Evolutionary conservation across 2,888 invertebrate species (phyloP).

Genomic region (Eupithecia insigniata): DNA sequence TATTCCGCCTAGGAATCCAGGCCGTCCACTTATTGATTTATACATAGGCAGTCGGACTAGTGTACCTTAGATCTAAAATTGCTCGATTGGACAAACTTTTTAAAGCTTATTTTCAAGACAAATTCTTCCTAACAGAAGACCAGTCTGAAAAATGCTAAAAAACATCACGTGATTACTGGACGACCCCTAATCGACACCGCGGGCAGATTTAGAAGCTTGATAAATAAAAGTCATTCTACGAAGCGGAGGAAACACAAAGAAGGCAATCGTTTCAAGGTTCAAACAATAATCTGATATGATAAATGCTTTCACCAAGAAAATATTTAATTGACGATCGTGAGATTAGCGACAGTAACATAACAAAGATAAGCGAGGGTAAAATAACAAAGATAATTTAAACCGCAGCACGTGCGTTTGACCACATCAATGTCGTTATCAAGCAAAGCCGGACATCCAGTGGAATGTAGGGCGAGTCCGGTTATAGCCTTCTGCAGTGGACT

Average conservation of each 20-base stretch:
- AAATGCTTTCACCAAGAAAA: neutral
- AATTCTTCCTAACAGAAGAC: no score
- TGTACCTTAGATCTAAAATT: neutral
- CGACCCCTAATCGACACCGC: no score
- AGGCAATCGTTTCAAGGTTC: neutral
- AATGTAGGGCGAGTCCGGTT: slow-evolving; percentile 39
- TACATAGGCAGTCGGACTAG: neutral
- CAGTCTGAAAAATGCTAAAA: no score
- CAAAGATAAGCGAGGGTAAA: neutral
- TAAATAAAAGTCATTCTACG: neutral
- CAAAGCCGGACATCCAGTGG: slow-evolving; percentile 40
- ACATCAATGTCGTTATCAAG: slow-evolving; percentile 33
- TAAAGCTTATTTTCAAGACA: neutral
- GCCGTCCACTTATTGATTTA: slow-evolving; percentile 13
- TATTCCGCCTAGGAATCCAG: slow-evolving; percentile 11
- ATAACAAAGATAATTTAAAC: neutral
- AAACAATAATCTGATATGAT: neutral
- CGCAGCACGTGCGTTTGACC: slow-evolving; percentile 32
- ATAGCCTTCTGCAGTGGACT: slow-evolving; percentile 24
- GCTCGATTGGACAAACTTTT: neutral
- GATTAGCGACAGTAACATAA: neutral
- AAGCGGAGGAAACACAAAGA: neutral
- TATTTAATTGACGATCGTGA: neutral
- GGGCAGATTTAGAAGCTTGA: neutral
- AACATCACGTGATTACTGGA: no score